phyloP scores from a whole-genome alignment of 2,888 invertebrate genomes.

The Hemithea aestivaria region DNA sequence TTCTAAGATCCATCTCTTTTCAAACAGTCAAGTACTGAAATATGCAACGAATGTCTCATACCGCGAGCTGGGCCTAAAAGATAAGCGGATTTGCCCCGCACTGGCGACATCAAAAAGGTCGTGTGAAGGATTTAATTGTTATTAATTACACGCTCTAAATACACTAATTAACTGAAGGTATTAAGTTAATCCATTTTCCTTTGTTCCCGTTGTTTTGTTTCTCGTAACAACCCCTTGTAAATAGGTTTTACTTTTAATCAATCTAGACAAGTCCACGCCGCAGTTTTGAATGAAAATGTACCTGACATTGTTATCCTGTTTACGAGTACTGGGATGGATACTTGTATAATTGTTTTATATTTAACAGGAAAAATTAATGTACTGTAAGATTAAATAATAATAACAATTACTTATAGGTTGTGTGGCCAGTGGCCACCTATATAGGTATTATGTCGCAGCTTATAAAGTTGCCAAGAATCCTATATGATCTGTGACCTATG shows the following conservation, averaged over 20 bases:
- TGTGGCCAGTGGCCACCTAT: too few relatives aligned
- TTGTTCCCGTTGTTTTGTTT: constrained; percentile 14
- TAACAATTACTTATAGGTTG: too few relatives aligned
- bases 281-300: too few relatives aligned
- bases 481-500: too few relatives aligned
- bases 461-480: too few relatives aligned
- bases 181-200: constrained; percentile 20
- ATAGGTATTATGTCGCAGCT: too few relatives aligned
- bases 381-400: too few relatives aligned
- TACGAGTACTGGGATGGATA: too few relatives aligned
- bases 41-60: constrained; percentile 11
- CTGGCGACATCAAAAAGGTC: constrained; percentile 33
- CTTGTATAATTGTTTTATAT: too few relatives aligned
- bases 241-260: constrained; percentile 11
- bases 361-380: too few relatives aligned
- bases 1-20: background rate
- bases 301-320: too few relatives aligned
- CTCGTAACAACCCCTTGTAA: constrained; percentile 8
- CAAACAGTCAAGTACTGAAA: constrained; percentile 11
- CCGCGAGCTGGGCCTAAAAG: constrained; percentile 17
- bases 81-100: constrained; percentile 29
- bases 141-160: constrained; percentile 38
- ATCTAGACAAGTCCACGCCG: constrained; percentile 4
- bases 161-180: constrained; percentile 33
- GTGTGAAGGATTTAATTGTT: constrained; percentile 36